phyloP scores from a whole-genome alignment of 2,113 vertebrate genomes.

The Pholis gunnellus region DNA sequence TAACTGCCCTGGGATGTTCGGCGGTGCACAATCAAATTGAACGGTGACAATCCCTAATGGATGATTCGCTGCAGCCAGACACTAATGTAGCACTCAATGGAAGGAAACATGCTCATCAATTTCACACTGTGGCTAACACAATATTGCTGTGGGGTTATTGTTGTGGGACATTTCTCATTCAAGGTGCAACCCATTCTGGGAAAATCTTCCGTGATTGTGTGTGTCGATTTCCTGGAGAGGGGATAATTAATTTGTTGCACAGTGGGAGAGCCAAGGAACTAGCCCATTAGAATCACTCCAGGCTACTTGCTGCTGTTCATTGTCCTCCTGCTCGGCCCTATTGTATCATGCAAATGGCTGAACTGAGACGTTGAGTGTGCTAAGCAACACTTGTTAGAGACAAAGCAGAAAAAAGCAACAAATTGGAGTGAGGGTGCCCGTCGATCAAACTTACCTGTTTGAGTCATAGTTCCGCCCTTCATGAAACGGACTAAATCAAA shows the following conservation, averaged over 20 bases:
- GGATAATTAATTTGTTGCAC: slow-evolving; percentile 83
- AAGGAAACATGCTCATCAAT: slow-evolving; percentile 83
- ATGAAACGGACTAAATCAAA: slow-evolving; percentile 41
- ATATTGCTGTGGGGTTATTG: slow-evolving; percentile 81
- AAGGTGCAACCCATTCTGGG: slow-evolving; percentile 70
- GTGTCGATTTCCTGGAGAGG: slow-evolving; percentile 69
- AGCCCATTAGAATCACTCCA: slow-evolving; percentile 78
- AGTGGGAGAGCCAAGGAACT: slow-evolving; percentile 69
- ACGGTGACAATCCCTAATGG: slow-evolving; percentile 83
- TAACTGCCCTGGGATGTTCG: slow-evolving; percentile 75
- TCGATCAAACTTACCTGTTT: slow-evolving; percentile 33
- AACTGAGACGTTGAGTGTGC: slow-evolving; percentile 47
- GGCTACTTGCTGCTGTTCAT: slow-evolving; percentile 70
- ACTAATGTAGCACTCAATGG: slow-evolving; percentile 80
- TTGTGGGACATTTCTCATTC: slow-evolving; percentile 81
- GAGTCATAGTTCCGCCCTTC: not conserved
- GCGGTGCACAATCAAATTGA: slow-evolving; percentile 79
- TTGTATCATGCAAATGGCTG: slow-evolving; percentile 64
- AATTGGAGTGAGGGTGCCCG: not conserved
- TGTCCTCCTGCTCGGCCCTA: slow-evolving; percentile 65
- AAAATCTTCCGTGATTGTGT: slow-evolving; percentile 66
- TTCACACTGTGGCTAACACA: slow-evolving; percentile 82
- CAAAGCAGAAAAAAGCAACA: slow-evolving; percentile 20
- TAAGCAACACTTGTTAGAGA: slow-evolving; percentile 55
- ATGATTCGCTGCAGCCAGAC: slow-evolving; percentile 76